phyloP scores from a whole-genome alignment of 2,888 invertebrate genomes.

The Sympetrum striolatum region DNA sequence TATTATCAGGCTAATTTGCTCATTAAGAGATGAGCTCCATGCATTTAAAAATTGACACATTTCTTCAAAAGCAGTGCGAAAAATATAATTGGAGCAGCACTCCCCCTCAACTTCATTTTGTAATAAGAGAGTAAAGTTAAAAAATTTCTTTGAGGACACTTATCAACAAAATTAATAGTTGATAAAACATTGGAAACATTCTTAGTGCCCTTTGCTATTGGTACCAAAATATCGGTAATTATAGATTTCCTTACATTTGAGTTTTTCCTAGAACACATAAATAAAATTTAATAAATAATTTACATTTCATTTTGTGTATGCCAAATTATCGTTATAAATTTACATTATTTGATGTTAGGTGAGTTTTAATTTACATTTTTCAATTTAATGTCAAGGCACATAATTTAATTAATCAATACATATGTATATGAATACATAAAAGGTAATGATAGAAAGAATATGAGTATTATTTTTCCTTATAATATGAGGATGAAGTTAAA shows the following conservation, averaged over 20 bases:
- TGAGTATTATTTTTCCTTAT: not conserved
- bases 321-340: not conserved
- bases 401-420: constrained; percentile 5
- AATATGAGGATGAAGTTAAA: not conserved
- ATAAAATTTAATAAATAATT: not conserved
- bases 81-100: constrained; percentile 42
- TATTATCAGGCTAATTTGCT: constrained; percentile 24
- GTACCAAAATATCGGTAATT: constrained; percentile 26
- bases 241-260: not conserved
- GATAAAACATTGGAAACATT: constrained; percentile 20
- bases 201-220: constrained; percentile 10
- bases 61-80: constrained; percentile 42
- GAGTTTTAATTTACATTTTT: constrained; percentile 2
- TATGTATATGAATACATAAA: constrained; percentile 4
- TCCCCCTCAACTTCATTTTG: constrained; percentile 9
- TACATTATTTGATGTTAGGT: not conserved
- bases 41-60: constrained; percentile 40
- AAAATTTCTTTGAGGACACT: not conserved
- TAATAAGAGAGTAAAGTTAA: constrained; percentile 18
- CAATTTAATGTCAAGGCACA: constrained; percentile 32
- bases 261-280: not conserved
- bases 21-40: constrained; percentile 30
- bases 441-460: not conserved
- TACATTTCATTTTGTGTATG: not conserved
- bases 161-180: constrained; percentile 15